phyloP scores from a whole-genome alignment of 2,113 vertebrate species.

The Trichechus manatus region DNA sequence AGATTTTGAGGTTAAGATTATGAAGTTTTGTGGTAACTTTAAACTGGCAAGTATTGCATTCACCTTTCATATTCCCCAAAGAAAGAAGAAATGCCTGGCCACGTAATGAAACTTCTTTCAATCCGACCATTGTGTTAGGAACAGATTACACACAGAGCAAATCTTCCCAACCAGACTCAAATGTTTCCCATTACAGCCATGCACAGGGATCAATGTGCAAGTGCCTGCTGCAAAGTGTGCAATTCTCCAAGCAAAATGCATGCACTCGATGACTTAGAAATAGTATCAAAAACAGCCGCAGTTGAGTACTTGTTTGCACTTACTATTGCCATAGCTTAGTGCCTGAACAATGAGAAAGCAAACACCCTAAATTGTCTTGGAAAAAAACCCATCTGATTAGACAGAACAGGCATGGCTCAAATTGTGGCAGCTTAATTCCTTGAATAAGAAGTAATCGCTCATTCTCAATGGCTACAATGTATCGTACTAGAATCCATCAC shows the following conservation, averaged over 20 bases:
- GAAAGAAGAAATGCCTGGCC: slow-evolving; percentile 73
- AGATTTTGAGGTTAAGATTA: slow-evolving; percentile 78
- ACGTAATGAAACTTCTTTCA: slow-evolving; percentile 73
- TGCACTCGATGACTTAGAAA: neutral
- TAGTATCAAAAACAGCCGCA: neutral
- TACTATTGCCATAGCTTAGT: neutral
- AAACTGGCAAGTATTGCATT: slow-evolving; percentile 73
- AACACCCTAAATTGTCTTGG: neutral
- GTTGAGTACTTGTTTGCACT: slow-evolving; percentile 19
- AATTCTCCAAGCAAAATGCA: slow-evolving; percentile 29
- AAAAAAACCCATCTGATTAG: neutral
- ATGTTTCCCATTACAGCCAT: slow-evolving; percentile 33
- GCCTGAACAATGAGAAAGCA: neutral
- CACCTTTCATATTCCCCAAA: slow-evolving; percentile 80
- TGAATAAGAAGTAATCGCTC: neutral
- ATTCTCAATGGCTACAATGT: neutral
- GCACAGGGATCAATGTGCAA: neutral
- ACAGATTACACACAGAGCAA: slow-evolving; percentile 70
- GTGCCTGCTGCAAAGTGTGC: neutral
- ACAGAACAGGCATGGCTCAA: neutral
- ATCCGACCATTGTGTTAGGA: slow-evolving; percentile 69
- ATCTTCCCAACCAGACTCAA: slow-evolving; percentile 45
- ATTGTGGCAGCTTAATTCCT: neutral
- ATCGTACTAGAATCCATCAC: neutral
- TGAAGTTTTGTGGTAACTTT: slow-evolving; percentile 80